phyloP scores from a whole-genome alignment of 2,113 vertebrate species.

The Pholis gunnellus region DNA sequence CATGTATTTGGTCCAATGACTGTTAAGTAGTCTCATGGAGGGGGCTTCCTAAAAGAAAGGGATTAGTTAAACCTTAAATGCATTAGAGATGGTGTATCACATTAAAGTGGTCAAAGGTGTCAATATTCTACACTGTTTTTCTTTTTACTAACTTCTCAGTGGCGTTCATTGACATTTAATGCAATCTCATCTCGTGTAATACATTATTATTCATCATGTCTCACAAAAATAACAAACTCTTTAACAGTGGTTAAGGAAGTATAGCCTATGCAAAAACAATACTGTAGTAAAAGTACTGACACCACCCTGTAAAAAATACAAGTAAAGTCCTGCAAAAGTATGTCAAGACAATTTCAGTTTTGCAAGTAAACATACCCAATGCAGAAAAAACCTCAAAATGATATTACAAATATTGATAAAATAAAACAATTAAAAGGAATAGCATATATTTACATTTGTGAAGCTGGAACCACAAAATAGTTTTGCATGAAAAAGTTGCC shows the following conservation, averaged over 20 bases:
- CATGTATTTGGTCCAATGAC: not conserved
- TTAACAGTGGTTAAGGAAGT: too few relatives aligned
- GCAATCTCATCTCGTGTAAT: not conserved
- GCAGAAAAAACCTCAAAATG: too few relatives aligned
- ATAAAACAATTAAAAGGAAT: too few relatives aligned
- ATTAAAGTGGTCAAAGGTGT: not conserved
- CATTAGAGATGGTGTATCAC: not conserved
- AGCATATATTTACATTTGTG: too few relatives aligned
- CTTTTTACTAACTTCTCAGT: not conserved
- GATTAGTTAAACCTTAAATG: not conserved
- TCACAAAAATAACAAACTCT: not conserved
- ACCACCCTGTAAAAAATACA: not conserved
- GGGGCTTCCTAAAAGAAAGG: not conserved
- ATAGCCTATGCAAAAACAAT: too few relatives aligned
- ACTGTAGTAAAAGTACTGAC: too few relatives aligned
- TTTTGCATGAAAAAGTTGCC: too few relatives aligned
- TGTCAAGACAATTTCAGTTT: not conserved
- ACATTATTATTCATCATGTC: conserved; percentile 13
- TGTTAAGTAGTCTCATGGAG: too few relatives aligned
- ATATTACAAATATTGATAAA: too few relatives aligned
- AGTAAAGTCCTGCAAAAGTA: not conserved
- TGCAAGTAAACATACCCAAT: not conserved
- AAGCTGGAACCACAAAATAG: too few relatives aligned
- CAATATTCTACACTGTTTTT: not conserved
- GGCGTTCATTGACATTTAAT: not conserved